A percentile compares a stretch with the other conserved stretches of the same genome.
These are phyloP conservation scores for Pharmacophagus antenor DNA, from an alignment of 2,888 invertebrate genomes.

Conservation along the genomic window DNA sequence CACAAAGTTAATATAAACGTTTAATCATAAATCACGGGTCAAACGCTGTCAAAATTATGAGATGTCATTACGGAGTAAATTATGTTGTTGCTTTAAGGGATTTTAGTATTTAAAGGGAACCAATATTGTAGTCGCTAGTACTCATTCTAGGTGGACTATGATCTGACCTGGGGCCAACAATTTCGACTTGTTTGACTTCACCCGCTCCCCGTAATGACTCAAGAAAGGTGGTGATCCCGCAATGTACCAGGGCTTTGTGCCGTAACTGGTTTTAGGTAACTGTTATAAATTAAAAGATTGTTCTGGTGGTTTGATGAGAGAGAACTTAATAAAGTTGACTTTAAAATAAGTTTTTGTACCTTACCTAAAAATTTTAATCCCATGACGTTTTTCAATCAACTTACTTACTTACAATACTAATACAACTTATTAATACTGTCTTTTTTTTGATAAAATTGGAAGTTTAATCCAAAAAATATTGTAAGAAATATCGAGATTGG, in stretches of 20 bases:
- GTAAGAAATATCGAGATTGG: too few relatives aligned
- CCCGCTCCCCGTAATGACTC: conserved; percentile 24
- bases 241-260: conserved; percentile 18
- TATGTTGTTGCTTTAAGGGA: conserved; percentile 6
- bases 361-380: too few relatives aligned
- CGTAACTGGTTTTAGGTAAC: conserved; percentile 24
- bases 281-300: conserved; percentile 5
- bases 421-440: too few relatives aligned
- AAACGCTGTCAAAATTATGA: conserved; percentile 14
- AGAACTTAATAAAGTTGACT: neutral
- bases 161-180: conserved; percentile 55
- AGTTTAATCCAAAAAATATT: too few relatives aligned
- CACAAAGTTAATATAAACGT: neutral
- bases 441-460: too few relatives aligned
- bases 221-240: conserved; percentile 28
- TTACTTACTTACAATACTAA: too few relatives aligned
- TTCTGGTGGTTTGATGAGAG: neutral
- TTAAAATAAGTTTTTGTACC: neutral
- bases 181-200: conserved; percentile 38
- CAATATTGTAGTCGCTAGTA: conserved; percentile 4
- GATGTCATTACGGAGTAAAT: conserved; percentile 7
- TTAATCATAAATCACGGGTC: conserved; percentile 1
- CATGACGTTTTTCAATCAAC: too few relatives aligned
- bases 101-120: neutral
- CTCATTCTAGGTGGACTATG: conserved; percentile 25